Base-by-base conservation (phyloP, 2,113 vertebrate species). In the Empidonax traillii region DNA sequence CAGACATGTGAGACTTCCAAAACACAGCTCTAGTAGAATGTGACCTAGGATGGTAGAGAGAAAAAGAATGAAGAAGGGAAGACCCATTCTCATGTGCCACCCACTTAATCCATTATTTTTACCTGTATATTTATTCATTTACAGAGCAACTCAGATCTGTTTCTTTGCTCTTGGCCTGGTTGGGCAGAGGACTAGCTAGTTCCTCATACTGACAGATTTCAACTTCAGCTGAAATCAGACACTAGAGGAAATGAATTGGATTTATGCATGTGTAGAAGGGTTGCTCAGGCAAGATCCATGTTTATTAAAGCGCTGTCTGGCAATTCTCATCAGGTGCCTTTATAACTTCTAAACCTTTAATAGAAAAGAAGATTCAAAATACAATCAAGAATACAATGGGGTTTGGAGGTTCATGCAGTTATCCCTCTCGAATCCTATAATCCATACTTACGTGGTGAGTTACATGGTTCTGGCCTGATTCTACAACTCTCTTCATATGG, bases 231-330 rank as follows among this genome's bases (percentile, higher is more conserved):
- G 95, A 80, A 96, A 91, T 94, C 67, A 72, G 44, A 91, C 37
- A 69, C 81, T 53, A 30, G 78, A 85, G 87, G 95, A 95, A 96
- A 96, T 86, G 37, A 93, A 31, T 2, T 81, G 30, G 33, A 72
- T 80, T 90, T 81, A 21, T 53, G 43, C 1, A 3, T 41, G 43
- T 52, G 59, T 41, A 17, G 59, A 91, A 84, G 55, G 23, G 35
- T 44, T 86, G 30, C 55, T 88, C 39, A 59, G 63, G 55, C 30
- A 87, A 47, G 59, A 88, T 55, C 53, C 83, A 18, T 77, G 65
- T 90, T 93, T 90, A 87, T 91, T 95, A 84, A 92, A 94, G 22
- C 27, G 69, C 65, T 65, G 55, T 59, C 82, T 96, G 82, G 81
- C 23, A 82, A 61, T 93, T 87, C 89, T 95, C 46, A 51, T n/a